Percentiles rank a stretch among this genome's conserved stretches.
Evolutionary conservation across 2,113 vertebrate genomes (phyloP).

Genomic region (Saiga tatarica): DNA sequence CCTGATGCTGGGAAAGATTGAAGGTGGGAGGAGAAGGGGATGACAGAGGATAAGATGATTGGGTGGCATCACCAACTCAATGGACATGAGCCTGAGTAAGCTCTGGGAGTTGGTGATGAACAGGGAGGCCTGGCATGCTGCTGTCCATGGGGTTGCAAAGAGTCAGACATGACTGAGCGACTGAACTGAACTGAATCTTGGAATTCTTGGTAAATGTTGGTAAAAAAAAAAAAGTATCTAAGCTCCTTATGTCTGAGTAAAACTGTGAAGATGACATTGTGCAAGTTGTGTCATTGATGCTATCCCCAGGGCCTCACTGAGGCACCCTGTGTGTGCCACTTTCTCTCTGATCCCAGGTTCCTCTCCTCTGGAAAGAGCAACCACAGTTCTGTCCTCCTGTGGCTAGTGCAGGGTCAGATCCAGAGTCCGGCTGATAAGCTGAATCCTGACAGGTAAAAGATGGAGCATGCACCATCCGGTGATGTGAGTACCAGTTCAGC

Average conservation of each 20-base stretch:
- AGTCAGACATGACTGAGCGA: neutral
- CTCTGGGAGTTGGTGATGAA: neutral
- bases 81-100: neutral
- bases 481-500: too few species aligned
- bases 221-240: neutral
- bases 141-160: neutral
- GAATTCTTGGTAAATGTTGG: too few species aligned
- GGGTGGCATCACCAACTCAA: neutral
- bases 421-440: neutral
- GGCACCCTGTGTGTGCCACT: neutral
- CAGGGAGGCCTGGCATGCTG: neutral
- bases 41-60: neutral
- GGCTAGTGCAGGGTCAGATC: neutral
- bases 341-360: too few species aligned
- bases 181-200: neutral
- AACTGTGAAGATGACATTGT: too few species aligned
- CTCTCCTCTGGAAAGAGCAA: neutral
- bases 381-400: neutral
- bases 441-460: neutral
- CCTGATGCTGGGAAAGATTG: neutral
- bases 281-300: too few species aligned
- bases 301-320: neutral
- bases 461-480: fast-evolving
- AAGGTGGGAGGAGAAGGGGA: neutral
- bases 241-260: too few species aligned